phyloP scores from a whole-genome alignment of 1,140 invertebrate species.

The Saccostrea cuccullata region DNA sequence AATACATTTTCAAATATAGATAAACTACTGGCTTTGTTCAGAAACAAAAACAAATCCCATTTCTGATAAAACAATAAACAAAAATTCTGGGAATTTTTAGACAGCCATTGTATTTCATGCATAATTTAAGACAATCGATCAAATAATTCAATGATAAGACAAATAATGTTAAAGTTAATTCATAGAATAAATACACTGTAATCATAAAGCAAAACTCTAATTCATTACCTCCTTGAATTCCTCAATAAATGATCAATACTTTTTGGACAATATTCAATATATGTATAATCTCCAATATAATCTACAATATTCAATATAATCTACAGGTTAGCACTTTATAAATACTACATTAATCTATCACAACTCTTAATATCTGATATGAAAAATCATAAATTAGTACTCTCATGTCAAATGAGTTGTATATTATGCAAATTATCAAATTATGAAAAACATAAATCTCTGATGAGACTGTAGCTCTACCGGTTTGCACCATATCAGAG shows the following conservation, averaged over 20 bases:
- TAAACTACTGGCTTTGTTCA: not conserved
- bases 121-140: not conserved
- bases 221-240: no score
- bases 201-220: no score
- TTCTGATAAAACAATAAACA: not conserved
- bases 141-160: not conserved
- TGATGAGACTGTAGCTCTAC: no score
- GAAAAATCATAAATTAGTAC: not conserved
- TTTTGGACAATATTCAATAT: no score
- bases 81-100: not conserved
- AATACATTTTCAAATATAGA: not conserved
- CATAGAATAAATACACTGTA: no score
- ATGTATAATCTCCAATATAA: no score
- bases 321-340: not conserved
- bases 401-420: not conserved
- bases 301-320: not conserved
- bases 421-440: constrained; percentile 1
- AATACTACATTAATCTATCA: not conserved
- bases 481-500: no score
- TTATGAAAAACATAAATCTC: not conserved
- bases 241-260: no score
- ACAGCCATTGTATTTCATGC: not conserved
- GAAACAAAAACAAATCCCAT: not conserved
- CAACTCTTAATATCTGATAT: not conserved
- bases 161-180: no score